Base-by-base conservation (phyloP, 2,888 invertebrate species). In the Falcaria lacertinaria region DNA sequence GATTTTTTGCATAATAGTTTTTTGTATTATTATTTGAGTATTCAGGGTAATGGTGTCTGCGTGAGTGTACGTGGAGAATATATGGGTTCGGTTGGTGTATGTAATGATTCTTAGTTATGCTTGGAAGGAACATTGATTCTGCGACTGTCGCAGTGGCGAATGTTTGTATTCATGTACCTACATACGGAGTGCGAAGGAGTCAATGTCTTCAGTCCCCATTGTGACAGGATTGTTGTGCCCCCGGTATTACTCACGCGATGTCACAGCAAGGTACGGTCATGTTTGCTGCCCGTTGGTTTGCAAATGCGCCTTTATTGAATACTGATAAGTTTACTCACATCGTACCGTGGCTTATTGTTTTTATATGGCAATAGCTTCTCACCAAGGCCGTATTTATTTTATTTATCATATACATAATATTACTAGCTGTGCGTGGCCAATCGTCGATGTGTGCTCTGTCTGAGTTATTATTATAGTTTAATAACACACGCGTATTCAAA, bases 271-370 rank as follows among this genome's bases (percentile, higher is more conserved):
- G 72, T 60, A 74, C 70, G 58, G 60, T 57, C 60, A 52, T 52
- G 62, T 60, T 59, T 53, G 54, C 52, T 62, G 58, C 52, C 60
- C 53, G 54, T 46, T 48, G 45, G 61, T 62, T 64, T 57, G 70
- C 69, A 66, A 71, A 56, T 64, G 69, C 49, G 63, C 60, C 70
- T 73, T 66, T 64, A 67, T 67, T 65, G 78, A 77, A 80, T 81
- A 80, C 74, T 79, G 72, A 80, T 80, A 77, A 73, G 76, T 74
- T 79, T 70, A 67, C 66, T 73, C 69, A 74, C 22, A 37, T 36
- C 17, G 41, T 49, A 57, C 43, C 50, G 59, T 55, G 51, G 60
- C 54, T 59, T 65, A 63, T 68, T 64, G 58, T 68, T 66, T 64
- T 65, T 51, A 52, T 58, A 60, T 54, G 56, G 56, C 56, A 58